phyloP scores from a whole-genome alignment of 2,888 invertebrate species.

The Megastigmus dorsalis region DNA sequence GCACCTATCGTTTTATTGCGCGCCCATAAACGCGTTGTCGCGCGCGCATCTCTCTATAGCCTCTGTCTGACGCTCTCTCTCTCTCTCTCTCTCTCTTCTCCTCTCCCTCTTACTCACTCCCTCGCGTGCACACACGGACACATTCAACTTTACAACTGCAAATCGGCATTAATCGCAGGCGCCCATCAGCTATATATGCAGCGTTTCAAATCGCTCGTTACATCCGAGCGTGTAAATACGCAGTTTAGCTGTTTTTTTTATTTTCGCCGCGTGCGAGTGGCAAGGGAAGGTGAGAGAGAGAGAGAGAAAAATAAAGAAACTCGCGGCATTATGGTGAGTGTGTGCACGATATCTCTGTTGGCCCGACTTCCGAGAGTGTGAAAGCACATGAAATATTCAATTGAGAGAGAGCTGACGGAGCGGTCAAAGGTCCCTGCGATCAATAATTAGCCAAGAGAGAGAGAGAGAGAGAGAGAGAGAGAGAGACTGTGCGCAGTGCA shows the following conservation, averaged over 20 bases:
- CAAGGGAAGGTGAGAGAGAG: too few relatives aligned
- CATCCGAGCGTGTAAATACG: neutral
- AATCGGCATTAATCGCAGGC: constrained; percentile 29
- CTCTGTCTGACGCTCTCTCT: constrained; percentile 11
- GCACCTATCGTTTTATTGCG: constrained; percentile 18
- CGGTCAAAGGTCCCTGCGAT: neutral
- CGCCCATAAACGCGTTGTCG: neutral
- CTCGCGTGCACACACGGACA: too few relatives aligned
- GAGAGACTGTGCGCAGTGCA: too few relatives aligned
- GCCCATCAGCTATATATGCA: constrained; percentile 1
- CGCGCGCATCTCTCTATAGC: neutral
- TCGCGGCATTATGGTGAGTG: neutral
- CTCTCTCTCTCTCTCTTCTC: too few relatives aligned
- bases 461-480: neutral
- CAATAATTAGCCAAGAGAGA: neutral
- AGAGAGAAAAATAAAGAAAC: neutral
- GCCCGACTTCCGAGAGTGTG: too few relatives aligned
- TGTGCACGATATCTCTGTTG: neutral
- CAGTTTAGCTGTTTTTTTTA: constrained; percentile 16
- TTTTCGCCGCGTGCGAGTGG: neutral
- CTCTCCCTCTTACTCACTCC: too few relatives aligned
- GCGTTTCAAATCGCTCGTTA: neutral
- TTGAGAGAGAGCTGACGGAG: neutral
- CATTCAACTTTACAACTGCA: too few relatives aligned
- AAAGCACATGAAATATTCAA: constrained; percentile 39